phyloP scores from a whole-genome alignment of 2,797 vertebrate genomes.

The Acanthornis magna region DNA sequence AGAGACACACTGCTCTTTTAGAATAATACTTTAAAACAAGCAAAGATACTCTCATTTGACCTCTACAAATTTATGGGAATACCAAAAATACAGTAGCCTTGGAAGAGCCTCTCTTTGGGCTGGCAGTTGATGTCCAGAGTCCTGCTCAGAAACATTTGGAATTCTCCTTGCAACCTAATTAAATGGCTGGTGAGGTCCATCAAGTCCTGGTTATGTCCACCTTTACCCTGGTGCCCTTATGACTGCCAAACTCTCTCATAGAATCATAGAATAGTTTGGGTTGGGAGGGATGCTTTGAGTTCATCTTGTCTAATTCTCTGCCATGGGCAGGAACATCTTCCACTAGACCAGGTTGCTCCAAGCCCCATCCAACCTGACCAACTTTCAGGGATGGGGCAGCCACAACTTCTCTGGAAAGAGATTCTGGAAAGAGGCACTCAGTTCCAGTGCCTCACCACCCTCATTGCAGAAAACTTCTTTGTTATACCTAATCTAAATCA shows the following conservation, averaged over 20 bases:
- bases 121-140: background rate
- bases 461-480: background rate
- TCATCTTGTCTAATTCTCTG: background rate
- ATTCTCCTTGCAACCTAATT: background rate
- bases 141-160: background rate
- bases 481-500: background rate
- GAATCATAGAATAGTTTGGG: background rate
- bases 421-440: too few relatives aligned
- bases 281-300: background rate
- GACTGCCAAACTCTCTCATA: background rate
- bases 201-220: background rate
- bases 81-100: background rate
- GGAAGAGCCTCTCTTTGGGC: background rate
- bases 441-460: background rate
- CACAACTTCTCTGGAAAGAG: background rate
- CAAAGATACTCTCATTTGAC: background rate
- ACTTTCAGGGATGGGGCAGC: background rate
- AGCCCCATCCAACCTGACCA: background rate
- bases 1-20: background rate
- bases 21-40: background rate
- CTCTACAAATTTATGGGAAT: background rate
- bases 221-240: fast-evolving
- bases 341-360: background rate
- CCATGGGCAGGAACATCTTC: background rate
- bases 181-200: background rate